Evolutionary conservation across 2,888 invertebrate genomes (phyloP).

Genomic region (Rotaria sp.): DNA sequence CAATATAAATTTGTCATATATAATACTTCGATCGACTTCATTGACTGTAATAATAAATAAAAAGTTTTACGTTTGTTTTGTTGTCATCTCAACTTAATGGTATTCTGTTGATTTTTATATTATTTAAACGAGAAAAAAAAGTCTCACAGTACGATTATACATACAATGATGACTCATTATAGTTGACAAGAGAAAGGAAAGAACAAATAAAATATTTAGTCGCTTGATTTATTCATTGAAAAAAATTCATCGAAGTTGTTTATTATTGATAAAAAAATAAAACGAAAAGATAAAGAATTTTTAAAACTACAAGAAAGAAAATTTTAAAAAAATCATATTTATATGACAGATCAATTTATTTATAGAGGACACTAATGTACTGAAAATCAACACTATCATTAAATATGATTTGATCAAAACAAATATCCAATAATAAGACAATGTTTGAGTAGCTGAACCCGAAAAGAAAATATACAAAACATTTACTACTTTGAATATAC

Average conservation of each 20-base stretch:
- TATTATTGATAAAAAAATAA: too few relatives aligned
- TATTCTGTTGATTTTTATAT: background rate
- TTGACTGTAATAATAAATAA: background rate
- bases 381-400: background rate
- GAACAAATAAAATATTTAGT: background rate
- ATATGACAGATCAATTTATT: background rate
- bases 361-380: background rate
- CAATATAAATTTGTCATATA: background rate
- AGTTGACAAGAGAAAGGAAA: background rate
- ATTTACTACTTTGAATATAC: too few relatives aligned
- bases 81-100: background rate
- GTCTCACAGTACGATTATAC: background rate
- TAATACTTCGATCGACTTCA: background rate
- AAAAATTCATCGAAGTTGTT: background rate
- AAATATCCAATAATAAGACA: background rate
- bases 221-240: background rate
- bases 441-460: too few relatives aligned
- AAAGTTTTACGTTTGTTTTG: background rate
- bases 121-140: background rate
- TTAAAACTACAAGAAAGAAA: too few relatives aligned
- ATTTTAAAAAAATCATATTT: too few relatives aligned
- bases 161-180: background rate
- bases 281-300: too few relatives aligned
- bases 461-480: too few relatives aligned
- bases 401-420: background rate